Conservation (phyloP, 2,113 vertebrate genomes). For the Trogon melanurus region DNA sequence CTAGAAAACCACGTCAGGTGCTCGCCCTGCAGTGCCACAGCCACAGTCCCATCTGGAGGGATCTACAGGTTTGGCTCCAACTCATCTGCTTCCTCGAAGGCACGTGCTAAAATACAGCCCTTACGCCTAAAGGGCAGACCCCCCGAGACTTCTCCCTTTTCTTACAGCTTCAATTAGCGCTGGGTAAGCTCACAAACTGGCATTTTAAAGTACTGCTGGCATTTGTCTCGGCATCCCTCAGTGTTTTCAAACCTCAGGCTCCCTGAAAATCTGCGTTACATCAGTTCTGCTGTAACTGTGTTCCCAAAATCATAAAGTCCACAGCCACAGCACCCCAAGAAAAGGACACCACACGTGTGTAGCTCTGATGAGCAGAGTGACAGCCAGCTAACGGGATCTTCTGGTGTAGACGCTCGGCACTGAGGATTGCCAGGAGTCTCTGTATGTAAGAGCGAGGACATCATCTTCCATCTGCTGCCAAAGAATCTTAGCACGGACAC, state of each 20-base stretch:
- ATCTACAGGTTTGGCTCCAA: not conserved
- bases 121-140: not conserved
- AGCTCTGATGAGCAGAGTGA: not conserved
- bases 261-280: not conserved
- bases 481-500: not conserved
- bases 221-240: not conserved
- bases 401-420: not conserved
- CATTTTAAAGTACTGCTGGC: not conserved
- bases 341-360: fast-evolving
- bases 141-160: not conserved
- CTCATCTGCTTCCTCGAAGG: not conserved
- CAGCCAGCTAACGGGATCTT: not conserved
- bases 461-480: not conserved
- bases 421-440: not conserved
- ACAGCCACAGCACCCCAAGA: not conserved
- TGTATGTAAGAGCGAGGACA: not conserved
- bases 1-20: not conserved
- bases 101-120: not conserved
- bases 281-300: not conserved
- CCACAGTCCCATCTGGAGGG: not conserved
- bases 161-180: not conserved
- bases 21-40: not conserved
- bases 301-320: not conserved
- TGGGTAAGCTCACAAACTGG: not conserved
- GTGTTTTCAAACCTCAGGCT: not conserved